Conservation (phyloP, 2,113 vertebrate species). For the Cyprinodon brontotheroides region DNA sequence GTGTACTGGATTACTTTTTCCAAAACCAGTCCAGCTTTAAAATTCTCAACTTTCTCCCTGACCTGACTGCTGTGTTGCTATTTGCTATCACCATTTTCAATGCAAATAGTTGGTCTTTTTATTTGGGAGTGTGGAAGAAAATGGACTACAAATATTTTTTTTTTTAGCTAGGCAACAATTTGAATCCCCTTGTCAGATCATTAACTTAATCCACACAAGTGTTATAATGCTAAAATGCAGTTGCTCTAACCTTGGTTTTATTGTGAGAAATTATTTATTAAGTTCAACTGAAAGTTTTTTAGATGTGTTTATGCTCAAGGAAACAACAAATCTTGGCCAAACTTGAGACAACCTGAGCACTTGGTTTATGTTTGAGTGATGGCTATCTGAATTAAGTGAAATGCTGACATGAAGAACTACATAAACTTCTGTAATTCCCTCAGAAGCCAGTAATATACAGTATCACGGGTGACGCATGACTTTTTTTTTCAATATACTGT, state of each 20-base stretch:
- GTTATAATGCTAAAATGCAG: background rate
- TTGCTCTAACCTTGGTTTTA: background rate
- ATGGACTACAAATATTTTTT: background rate
- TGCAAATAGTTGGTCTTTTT: background rate
- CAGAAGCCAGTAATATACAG: slow-evolving; percentile 10
- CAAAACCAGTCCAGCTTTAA: background rate
- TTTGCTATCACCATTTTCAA: background rate
- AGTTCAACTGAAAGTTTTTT: background rate
- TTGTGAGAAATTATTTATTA: background rate
- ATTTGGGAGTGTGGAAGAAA: too few relatives aligned
- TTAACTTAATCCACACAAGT: background rate
- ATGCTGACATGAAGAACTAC: background rate
- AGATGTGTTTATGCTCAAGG: background rate
- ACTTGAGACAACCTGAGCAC: background rate
- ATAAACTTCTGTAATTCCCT: background rate
- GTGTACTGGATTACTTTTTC: background rate
- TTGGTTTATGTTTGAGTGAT: background rate
- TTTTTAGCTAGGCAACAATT: background rate
- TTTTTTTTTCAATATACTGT: slow-evolving; percentile 34
- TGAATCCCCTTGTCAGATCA: background rate
- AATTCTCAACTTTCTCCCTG: background rate
- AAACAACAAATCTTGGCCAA: background rate
- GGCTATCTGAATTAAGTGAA: background rate
- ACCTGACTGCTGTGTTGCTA: background rate
- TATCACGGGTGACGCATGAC: background rate